Conservation (phyloP, 1,140 invertebrate genomes). For the Idris sp. region DNA sequence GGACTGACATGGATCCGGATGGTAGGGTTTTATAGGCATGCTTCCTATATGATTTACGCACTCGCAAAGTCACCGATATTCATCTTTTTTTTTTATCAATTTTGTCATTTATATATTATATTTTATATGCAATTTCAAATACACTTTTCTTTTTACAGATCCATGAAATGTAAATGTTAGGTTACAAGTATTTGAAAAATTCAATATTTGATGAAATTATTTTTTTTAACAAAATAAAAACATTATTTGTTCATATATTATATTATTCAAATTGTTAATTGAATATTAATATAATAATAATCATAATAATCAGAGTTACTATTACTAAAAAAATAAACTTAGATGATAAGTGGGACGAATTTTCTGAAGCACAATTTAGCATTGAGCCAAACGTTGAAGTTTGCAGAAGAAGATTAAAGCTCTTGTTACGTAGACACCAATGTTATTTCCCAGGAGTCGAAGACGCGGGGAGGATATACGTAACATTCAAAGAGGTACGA, state of each 20-base stretch:
- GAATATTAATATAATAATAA: conserved; percentile 20
- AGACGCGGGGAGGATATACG: conserved; percentile 44
- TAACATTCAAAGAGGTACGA: conserved; percentile 52
- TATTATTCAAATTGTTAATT: neutral
- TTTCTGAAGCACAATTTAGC: conserved; percentile 37
- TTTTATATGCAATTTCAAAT: conserved; percentile 26
- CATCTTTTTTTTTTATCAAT: conserved; percentile 47
- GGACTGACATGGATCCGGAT: conserved; percentile 26
- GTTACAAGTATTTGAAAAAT: too few species aligned
- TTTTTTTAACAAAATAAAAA: too few species aligned
- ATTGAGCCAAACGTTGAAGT: conserved; percentile 39
- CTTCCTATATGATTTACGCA: conserved; percentile 55
- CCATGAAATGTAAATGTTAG: neutral
- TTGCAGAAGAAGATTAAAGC: conserved; percentile 61
- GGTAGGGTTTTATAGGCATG: conserved; percentile 54
- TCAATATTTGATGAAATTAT: too few species aligned
- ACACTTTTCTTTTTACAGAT: conserved; percentile 1
- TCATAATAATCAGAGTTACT: too few species aligned
- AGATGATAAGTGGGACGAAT: conserved; percentile 32
- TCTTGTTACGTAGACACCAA: conserved; percentile 56
- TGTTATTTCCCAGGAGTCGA: conserved; percentile 63
- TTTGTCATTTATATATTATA: conserved; percentile 29
- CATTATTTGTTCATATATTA: too few species aligned
- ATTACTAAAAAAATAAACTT: conserved; percentile 19
- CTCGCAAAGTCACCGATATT: conserved; percentile 39